These are phyloP conservation scores for Synergus itoensis DNA, from an alignment of 2,888 invertebrate species.

Conservation along the genomic window DNA sequence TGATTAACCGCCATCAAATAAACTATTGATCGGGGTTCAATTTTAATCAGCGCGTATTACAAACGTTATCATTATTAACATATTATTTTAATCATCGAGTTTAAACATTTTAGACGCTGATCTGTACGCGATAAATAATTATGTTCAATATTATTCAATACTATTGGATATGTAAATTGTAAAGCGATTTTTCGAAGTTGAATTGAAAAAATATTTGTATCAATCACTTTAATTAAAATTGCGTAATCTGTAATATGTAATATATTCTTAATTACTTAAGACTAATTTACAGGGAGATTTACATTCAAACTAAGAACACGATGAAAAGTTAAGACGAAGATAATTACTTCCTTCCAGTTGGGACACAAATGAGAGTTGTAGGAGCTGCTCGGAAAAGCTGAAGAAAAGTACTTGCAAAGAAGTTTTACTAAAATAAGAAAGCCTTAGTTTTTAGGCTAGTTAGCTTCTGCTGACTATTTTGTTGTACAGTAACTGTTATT, in stretches of 20 bases:
- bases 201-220: neutral
- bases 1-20: neutral
- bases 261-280: conserved; percentile 10
- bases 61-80: neutral
- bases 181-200: too few relatives aligned
- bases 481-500: neutral
- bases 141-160: neutral
- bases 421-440: conserved; percentile 30
- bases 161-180: neutral
- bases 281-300: conserved; percentile 3
- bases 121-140: neutral
- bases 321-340: conserved; percentile 27
- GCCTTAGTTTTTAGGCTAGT: conserved; percentile 13
- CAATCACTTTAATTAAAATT: neutral
- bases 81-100: neutral
- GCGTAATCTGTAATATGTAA: neutral
- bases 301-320: conserved; percentile 11
- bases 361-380: conserved; percentile 29
- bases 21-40: neutral
- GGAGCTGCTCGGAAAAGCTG: conserved; percentile 20
- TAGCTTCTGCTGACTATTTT: conserved; percentile 18
- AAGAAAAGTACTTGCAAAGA: conserved; percentile 25
- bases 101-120: conserved; percentile 8
- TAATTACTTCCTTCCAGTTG: conserved; percentile 35
- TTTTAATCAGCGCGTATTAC: neutral